Base-by-base conservation (phyloP, 2,113 vertebrate species). In the Henicopernis longicauda region DNA sequence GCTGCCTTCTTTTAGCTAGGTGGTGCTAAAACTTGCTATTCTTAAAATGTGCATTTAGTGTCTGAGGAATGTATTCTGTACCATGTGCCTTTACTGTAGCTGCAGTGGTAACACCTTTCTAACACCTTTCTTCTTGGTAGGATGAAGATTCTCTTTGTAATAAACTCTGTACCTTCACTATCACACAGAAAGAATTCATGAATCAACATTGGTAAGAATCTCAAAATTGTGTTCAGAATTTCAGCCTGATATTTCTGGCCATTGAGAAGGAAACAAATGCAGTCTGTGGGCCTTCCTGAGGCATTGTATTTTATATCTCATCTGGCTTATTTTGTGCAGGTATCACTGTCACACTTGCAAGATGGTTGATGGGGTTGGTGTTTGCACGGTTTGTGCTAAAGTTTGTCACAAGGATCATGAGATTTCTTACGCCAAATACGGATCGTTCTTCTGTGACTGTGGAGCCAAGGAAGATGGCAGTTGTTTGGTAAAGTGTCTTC, bases 291-390 rank as follows among this genome's bases (percentile, higher is more conserved):
- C 44, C 40, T 95, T 88, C 44, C 45, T 7, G 10, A 45, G 58
- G 34, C 29, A 8, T 11, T 73, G 55, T 40, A 5, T 42, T 49
- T 87, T 79, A 9, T 59, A 70, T 63, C 79, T 91, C 63, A n/a
- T 58, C 36, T 85, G 63, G 3, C 23, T 97, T 86, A 2, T 59
- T 89, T 90, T 86, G 84, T 71, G 32, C 97, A 99, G 99, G 99
- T 99, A 99, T 97, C 99, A 99, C 98, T 99, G 99, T 98, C 99
- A 99, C 97, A 99, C 99, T 49, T 99, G 99, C 98, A 99, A 99
- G 97, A 99, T 99, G 99, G 99, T 99, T 81, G 99, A 99, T 95
- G 99, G 99, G 55, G 99, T 99, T 76, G 99, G 99, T 78, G 99
- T 99, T 83, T 99, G 99, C 98, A 99, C 99, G 34, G 99, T 99